phyloP scores from a whole-genome alignment of 2,113 vertebrate species.

The Halcyon senegalensis region DNA sequence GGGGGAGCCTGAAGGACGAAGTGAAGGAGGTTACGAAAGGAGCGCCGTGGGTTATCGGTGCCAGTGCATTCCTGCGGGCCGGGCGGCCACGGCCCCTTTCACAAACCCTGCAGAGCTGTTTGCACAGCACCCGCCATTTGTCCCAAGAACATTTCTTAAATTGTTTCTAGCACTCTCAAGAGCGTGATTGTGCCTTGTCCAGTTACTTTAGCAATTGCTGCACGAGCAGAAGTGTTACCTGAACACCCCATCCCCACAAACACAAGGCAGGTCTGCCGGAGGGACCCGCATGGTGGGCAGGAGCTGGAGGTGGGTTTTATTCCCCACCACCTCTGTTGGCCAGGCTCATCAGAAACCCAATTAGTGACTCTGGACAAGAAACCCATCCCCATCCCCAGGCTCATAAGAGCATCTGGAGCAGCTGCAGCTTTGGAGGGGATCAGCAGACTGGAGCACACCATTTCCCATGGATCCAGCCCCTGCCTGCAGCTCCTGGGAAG shows the following conservation, averaged over 20 bases:
- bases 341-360: neutral
- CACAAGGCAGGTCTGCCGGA: rapidly evolving
- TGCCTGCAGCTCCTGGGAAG: neutral
- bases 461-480: neutral
- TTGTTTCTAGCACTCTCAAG: slow-evolving; percentile 63
- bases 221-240: neutral
- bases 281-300: rapidly evolving
- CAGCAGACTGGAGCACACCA: neutral
- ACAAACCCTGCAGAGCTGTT: slow-evolving; percentile 5
- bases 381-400: neutral
- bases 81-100: neutral
- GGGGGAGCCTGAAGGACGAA: neutral
- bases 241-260: neutral
- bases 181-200: neutral
- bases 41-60: neutral
- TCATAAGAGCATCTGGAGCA: neutral
- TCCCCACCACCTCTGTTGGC: neutral
- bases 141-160: slow-evolving; percentile 60
- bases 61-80: slow-evolving; percentile 22
- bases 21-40: slow-evolving; percentile 1
- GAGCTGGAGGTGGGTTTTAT: neutral
- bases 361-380: neutral
- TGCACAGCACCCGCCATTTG: slow-evolving; percentile 14
- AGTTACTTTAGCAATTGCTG: neutral
- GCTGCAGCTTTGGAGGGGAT: neutral